Evolutionary conservation across 2,113 vertebrate species (phyloP).

Genomic region (Rhipidura dahli): DNA sequence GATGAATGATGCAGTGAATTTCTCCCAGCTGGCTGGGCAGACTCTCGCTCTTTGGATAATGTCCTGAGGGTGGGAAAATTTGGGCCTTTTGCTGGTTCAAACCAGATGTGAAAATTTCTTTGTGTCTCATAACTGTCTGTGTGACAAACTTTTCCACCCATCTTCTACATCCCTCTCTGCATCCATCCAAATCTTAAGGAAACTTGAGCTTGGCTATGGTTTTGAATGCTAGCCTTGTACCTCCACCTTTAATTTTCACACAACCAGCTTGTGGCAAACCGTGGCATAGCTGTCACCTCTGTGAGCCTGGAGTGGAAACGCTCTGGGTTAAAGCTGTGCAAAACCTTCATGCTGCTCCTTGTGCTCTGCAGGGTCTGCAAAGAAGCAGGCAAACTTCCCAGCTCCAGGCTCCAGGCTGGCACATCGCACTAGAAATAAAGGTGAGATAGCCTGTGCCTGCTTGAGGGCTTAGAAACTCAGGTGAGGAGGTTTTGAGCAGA

Average conservation of each 20-base stretch:
- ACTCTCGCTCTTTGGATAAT: neutral
- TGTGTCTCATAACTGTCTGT: neutral
- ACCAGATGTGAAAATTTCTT: neutral
- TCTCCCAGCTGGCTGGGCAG: neutral
- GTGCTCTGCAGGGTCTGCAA: neutral
- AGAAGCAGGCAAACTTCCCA: neutral
- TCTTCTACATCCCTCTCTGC: neutral
- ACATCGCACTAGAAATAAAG: rapidly evolving
- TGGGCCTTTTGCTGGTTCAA: neutral
- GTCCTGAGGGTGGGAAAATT: neutral
- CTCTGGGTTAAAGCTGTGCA: neutral
- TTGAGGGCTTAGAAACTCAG: neutral
- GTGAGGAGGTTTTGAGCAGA: neutral
- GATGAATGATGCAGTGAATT: neutral
- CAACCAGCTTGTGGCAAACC: neutral
- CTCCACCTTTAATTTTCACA: neutral
- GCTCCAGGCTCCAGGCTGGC: neutral
- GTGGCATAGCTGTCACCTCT: neutral
- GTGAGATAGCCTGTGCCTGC: neutral
- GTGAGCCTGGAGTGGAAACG: neutral
- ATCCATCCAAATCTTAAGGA: neutral
- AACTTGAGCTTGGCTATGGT: neutral
- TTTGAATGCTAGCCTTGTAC: neutral
- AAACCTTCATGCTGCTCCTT: neutral
- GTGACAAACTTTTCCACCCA: neutral